phyloP scores from a whole-genome alignment of 2,888 invertebrate genomes.

The Phragmatobia fuliginosa region DNA sequence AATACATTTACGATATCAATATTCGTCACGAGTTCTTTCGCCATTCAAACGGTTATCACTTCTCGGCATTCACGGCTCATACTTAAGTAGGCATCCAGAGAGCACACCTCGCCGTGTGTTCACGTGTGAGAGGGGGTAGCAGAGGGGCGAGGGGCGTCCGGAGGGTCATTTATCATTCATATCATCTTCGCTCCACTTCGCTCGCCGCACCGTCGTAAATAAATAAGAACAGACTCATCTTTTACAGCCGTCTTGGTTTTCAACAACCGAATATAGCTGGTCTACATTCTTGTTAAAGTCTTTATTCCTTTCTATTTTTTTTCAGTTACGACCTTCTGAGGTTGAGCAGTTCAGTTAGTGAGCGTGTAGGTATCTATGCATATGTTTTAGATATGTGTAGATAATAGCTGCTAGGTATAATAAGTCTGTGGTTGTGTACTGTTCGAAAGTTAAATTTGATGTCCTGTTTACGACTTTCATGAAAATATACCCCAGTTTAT shows the following conservation, averaged over 20 bases:
- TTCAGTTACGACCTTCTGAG: conserved; percentile 55
- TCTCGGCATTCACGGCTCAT: conserved; percentile 70
- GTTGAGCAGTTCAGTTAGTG: conserved; percentile 60
- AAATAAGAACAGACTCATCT: conserved; percentile 87
- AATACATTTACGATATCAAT: conserved; percentile 61
- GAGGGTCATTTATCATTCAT: conserved; percentile 87
- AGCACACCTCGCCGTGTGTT: conserved; percentile 78
- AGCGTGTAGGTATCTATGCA: conserved; percentile 79
- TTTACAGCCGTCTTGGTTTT: conserved; percentile 76
- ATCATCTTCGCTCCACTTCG: conserved; percentile 87
- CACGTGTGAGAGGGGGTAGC: conserved; percentile 77
- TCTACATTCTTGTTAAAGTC: conserved; percentile 18
- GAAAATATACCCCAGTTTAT: conserved; percentile 24
- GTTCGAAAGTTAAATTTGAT: conserved; percentile 60
- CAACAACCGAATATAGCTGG: conserved; percentile 54
- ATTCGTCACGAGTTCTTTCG: conserved; percentile 72
- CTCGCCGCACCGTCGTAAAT: conserved; percentile 87
- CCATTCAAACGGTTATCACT: conserved; percentile 75
- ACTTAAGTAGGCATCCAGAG: conserved; percentile 76
- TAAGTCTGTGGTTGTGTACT: conserved; percentile 53
- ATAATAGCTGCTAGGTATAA: conserved; percentile 67
- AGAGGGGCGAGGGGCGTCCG: conserved; percentile 63
- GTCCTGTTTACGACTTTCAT: conserved; percentile 40
- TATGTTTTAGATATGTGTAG: conserved; percentile 79
- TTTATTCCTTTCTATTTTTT: conserved; percentile 15